Conservation (phyloP, 2,797 vertebrate species). For the Eupleurogrammus muticus region DNA sequence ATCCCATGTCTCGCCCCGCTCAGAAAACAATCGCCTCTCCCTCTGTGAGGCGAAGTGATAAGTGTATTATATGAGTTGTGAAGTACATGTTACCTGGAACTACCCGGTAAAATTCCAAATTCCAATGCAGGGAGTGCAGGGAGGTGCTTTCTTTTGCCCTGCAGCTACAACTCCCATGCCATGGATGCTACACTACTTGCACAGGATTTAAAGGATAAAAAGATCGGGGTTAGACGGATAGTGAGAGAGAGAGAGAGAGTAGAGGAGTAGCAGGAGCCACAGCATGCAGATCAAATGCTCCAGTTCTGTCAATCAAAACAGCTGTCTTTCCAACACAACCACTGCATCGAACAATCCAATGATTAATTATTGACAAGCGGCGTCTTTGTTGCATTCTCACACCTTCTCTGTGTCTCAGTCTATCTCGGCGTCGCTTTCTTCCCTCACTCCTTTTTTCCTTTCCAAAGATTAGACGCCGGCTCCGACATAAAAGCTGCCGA, state of each 20-base stretch:
- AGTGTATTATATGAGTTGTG: conserved; percentile 51
- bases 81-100: conserved; percentile 48
- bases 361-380: conserved; percentile 84
- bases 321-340: conserved; percentile 70
- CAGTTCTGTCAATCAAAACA: conserved; percentile 83
- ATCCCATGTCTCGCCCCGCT: conserved; percentile 5
- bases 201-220: conserved; percentile 68
- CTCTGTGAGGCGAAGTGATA: conserved; percentile 23
- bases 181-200: conserved; percentile 58
- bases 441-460: conserved; percentile 64
- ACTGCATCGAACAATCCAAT: conserved; percentile 67
- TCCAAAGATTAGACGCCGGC: conserved; percentile 75
- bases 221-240: conserved; percentile 33
- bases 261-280: conserved; percentile 41
- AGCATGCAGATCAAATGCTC: conserved; percentile 79
- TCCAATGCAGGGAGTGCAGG: conserved; percentile 54
- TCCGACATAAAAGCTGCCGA: conserved; percentile 80
- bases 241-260: conserved; percentile 36
- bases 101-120: conserved; percentile 60
- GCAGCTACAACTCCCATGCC: conserved; percentile 49
- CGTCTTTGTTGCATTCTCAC: conserved; percentile 74
- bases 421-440: conserved; percentile 50
- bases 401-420: conserved; percentile 61
- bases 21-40: conserved; percentile 10
- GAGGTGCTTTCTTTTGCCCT: conserved; percentile 47